A percentile compares a stretch with the other conserved stretches of the same genome.
Conservation (phyloP, 2,113 vertebrate genomes). For the Diphyllodes magnificus region DNA sequence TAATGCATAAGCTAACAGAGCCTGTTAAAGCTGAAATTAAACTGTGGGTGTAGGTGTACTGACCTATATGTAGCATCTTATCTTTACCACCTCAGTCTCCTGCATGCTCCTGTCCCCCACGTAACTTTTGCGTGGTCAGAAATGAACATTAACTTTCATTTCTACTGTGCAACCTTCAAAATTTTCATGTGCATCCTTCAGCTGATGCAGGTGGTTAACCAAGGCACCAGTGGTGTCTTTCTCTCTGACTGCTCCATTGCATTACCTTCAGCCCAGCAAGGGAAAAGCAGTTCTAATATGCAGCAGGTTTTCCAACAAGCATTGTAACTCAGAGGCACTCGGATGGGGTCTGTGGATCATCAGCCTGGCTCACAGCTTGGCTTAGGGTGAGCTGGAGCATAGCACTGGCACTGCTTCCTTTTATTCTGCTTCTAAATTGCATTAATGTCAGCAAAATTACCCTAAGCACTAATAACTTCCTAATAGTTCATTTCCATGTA, state of each 20-base stretch:
- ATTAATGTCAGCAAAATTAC: constrained; percentile 30
- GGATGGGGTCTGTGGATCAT: not conserved
- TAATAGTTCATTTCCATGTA: constrained; percentile 22
- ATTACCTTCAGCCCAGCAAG: not conserved
- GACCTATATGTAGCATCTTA: not conserved
- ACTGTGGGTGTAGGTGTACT: not conserved
- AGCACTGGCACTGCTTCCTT: constrained; percentile 13
- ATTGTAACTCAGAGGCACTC: not conserved
- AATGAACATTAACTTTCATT: not conserved
- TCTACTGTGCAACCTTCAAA: not conserved
- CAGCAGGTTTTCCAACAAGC: not conserved
- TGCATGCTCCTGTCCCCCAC: not conserved
- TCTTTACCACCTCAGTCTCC: not conserved
- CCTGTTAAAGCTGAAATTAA: not conserved
- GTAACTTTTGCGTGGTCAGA: not conserved
- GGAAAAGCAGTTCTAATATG: not conserved
- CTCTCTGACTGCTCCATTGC: not conserved
- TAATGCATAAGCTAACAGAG: not conserved
- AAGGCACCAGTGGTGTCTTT: not conserved
- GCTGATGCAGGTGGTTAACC: not conserved
- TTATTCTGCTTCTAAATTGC: constrained; percentile 29
- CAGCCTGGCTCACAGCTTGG: not conserved
- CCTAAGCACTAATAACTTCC: constrained; percentile 34
- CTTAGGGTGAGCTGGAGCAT: not conserved
- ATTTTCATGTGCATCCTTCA: not conserved